Evolutionary conservation across 2,888 invertebrate genomes (phyloP), one percentile per base, ranked within the genome.

Genomic region (Tenthredo mesomela): DNA sequence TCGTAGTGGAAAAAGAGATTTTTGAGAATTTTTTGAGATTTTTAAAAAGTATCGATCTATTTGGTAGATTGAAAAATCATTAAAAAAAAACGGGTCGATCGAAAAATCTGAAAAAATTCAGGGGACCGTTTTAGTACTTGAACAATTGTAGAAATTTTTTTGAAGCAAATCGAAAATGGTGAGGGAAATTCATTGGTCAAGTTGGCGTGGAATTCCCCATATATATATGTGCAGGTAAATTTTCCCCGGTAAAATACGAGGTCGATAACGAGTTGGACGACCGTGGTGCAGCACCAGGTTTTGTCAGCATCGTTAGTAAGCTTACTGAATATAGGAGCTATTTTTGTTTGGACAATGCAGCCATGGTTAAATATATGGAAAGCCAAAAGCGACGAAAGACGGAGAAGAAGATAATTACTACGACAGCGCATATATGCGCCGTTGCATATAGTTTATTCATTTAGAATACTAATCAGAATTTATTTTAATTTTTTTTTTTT

Each of bases 301-400:
- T 73, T 9, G 21, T 40, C 6, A 71, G 43, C 40, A 18, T 73
- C 73, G 73, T 73, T 73, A 21, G 73, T 73, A 25, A 73, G 61
- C 61, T 61, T 61, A 61, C 10, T 61, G 61, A 61, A 43, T 25
- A 25, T 25, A 25, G 21, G 10, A 10, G 43, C 47, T 73, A 73
- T 73, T 73, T 73, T 43, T 21, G 43, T 73, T 73, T 73, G 18
- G 21, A 73, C 43, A 73, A 73, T 43, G 73, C n/a, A n/a, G n/a
- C 43, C 47, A 73, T 43, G 73, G 73, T 73, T 71, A 25, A 73
- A 40, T 73, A 73, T 73, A 73, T 73, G 43, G 43, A 73, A 73
- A 43, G 21, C 40, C 71, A 10, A 73, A 43, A 73, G 73, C 43
- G n/a, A 43, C 40, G 21, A 43, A 73, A 43, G 43, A 25, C 40